phyloP scores from a whole-genome alignment of 2,797 vertebrate genomes.

The Menidia menidia region DNA sequence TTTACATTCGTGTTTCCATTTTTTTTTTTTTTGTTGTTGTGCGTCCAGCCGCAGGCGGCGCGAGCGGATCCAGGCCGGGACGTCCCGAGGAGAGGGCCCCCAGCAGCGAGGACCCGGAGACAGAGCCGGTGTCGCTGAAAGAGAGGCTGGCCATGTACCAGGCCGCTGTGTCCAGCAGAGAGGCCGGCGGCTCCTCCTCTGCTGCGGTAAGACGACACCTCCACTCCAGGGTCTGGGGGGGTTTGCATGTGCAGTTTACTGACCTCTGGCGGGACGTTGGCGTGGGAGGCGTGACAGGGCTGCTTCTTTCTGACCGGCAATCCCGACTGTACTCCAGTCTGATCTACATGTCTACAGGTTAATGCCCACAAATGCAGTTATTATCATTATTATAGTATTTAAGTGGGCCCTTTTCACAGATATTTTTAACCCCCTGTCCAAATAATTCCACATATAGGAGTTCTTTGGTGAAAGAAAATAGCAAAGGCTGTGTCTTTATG shows the following conservation, averaged over 20 bases:
- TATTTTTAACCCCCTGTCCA: too few species aligned
- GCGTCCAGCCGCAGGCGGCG: constrained; percentile 67
- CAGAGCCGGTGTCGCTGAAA: constrained; percentile 88
- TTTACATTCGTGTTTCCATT: not conserved
- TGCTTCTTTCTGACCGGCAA: constrained; percentile 32
- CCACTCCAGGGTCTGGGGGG: constrained; percentile 21
- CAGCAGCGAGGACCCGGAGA: constrained; percentile 75
- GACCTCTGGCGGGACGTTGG: not conserved
- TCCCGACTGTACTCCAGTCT: not conserved
- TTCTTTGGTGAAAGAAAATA: too few species aligned
- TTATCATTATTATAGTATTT: too few species aligned
- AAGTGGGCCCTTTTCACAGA: too few species aligned
- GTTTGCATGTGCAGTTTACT: constrained; percentile 12
- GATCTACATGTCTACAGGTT: too few species aligned
- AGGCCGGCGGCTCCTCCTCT: constrained; percentile 70
- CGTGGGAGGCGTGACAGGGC: not conserved
- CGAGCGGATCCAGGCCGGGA: constrained; percentile 59
- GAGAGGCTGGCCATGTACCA: constrained; percentile 93
- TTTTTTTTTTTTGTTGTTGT: constrained; percentile 10
- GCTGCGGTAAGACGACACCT: constrained; percentile 72
- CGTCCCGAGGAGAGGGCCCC: constrained; percentile 62
- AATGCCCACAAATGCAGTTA: too few species aligned
- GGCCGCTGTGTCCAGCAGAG: constrained; percentile 87
- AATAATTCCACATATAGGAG: too few species aligned
- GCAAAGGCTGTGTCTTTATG: too few species aligned